Percentiles rank a stretch among this genome's conserved stretches.
Conservation (phyloP, 2,113 vertebrate genomes). For the Pseudorectes ferrugineus region DNA sequence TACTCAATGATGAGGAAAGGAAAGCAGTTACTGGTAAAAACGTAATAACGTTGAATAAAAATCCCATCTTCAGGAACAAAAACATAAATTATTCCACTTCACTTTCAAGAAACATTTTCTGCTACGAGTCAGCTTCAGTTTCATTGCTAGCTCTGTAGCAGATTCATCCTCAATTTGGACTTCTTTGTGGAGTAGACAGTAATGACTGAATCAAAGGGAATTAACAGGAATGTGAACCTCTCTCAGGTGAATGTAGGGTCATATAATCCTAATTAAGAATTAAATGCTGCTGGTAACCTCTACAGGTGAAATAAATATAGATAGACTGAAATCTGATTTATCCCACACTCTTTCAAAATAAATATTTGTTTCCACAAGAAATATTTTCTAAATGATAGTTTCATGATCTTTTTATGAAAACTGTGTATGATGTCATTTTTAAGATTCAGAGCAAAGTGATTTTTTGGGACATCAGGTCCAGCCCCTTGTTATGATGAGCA, state of each 20-base stretch:
- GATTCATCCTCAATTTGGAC: not conserved
- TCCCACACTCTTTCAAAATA: not conserved
- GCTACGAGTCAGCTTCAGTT: not conserved
- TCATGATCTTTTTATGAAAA: not conserved
- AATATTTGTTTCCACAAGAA: not conserved
- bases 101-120: not conserved
- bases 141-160: not conserved
- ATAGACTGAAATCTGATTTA: not conserved
- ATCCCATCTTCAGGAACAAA: not conserved
- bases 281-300: not conserved
- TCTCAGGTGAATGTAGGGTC: not conserved
- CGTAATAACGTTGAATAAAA: not conserved
- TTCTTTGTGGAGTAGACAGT: not conserved
- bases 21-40: not conserved
- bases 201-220: not conserved
- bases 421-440: not conserved
- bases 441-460: not conserved
- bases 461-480: not conserved
- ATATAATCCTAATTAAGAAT: not conserved
- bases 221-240: not conserved
- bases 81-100: not conserved
- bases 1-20: not conserved
- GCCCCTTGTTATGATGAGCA: not conserved
- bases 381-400: not conserved
- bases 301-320: not conserved